phyloP scores from a whole-genome alignment of 2,113 vertebrate species.

The Ancistrus triradiatus region DNA sequence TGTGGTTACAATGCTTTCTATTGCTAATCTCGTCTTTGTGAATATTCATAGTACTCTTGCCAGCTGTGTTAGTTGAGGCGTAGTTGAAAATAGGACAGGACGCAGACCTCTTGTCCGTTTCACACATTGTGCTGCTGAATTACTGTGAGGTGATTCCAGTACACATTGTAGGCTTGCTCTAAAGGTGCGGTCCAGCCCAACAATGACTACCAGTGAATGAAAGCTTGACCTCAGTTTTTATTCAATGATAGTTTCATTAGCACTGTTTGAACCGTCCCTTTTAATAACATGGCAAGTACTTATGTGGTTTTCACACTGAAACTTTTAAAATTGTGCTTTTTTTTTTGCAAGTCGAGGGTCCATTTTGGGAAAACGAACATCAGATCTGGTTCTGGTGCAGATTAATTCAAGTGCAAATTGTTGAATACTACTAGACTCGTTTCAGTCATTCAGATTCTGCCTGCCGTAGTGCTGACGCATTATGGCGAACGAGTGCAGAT shows the following conservation, averaged over 20 bases:
- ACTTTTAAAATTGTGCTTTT: not conserved
- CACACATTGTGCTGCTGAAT: not conserved
- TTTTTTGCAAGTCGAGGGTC: slow-evolving; percentile 6
- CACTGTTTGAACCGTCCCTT: too few species aligned
- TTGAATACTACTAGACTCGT: not conserved
- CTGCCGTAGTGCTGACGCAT: not conserved
- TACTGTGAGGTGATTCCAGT: too few species aligned
- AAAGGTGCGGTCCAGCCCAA: too few species aligned
- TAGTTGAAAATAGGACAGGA: not conserved
- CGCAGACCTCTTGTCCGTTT: not conserved
- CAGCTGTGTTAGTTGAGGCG: not conserved
- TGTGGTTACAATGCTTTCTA: not conserved
- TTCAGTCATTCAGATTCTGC: slow-evolving; percentile 12
- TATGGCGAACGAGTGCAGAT: not conserved
- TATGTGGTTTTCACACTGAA: too few species aligned
- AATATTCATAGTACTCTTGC: too few species aligned
- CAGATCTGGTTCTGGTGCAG: slow-evolving; percentile 1
- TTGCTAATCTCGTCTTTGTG: not conserved
- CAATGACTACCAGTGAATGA: not conserved
- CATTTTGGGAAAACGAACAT: slow-evolving; percentile 19
- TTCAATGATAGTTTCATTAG: not conserved
- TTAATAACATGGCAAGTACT: too few species aligned
- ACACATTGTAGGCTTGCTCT: too few species aligned
- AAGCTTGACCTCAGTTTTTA: not conserved
- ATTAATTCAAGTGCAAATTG: not conserved